Percentiles rank a stretch among this genome's conserved stretches.
Conservation (phyloP, 2,797 vertebrate genomes). For the Silurus aristotelis region DNA sequence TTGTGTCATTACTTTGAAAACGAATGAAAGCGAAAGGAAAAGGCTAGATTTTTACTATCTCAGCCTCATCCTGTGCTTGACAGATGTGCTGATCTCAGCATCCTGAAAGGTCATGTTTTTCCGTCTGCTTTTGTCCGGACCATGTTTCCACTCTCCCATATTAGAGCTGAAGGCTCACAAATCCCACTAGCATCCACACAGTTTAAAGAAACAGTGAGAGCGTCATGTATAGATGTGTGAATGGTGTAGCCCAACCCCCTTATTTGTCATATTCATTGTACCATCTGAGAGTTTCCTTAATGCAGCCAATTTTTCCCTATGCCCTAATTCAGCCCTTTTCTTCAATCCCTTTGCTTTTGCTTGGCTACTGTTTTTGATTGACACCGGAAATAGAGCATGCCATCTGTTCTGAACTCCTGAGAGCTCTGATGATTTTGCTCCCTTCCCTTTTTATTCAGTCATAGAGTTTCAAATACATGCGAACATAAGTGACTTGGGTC, state of each 20-base stretch:
- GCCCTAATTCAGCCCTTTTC: no score
- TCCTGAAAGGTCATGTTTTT: conserved; percentile 42
- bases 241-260: neutral
- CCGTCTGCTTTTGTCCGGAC: conserved; percentile 29
- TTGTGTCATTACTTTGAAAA: neutral
- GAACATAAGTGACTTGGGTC: no score
- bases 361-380: neutral
- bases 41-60: conserved; percentile 28
- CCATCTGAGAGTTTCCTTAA: no score
- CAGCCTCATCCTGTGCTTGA: conserved; percentile 42
- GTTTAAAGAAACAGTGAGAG: neutral
- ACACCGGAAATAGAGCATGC: neutral
- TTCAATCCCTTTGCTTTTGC: neutral
- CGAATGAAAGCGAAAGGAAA: conserved; percentile 39
- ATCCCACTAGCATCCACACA: neutral
- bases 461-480: no score
- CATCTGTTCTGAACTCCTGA: neutral
- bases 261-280: no score
- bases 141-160: conserved; percentile 16
- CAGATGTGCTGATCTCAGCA: conserved; percentile 30
- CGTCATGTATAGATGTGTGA: neutral
- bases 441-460: no score
- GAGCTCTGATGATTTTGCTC: neutral
- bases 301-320: neutral
- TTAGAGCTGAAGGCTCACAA: conserved; percentile 28